Base-by-base conservation (phyloP, 1,140 invertebrate species). In the Heliothis virescens region DNA sequence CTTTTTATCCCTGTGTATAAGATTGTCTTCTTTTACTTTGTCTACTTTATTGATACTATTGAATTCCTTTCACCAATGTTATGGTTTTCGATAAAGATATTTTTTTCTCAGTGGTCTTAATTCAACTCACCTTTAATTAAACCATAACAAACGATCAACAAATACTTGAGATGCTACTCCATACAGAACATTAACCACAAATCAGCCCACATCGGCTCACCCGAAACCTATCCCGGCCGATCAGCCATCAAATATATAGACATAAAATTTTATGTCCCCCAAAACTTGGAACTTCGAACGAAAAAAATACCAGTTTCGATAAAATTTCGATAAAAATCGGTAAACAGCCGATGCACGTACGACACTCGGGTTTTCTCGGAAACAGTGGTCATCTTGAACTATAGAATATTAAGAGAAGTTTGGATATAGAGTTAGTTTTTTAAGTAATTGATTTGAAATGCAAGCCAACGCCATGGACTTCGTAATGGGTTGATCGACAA, bases 181-280 rank as follows among this genome's bases (percentile, higher is more conserved):
- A 7, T 41, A 41, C 34, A 41, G 34, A 63, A 47, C 62, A 63
- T 13, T 63, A 63, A 63, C 62, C 62, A 63, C 62, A 15, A 12
- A 63, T 63, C 62, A 41, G 34, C 9, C 34, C 34, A 59, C 16
- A 18, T 15, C 60, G 13, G 7, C 29, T n/a, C 29, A 75, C 16
- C 41, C 73, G 57, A 75, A 47, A 71, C 60, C 47, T 18, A 60
- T 60, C 72, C 34, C 55, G 15, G 34, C 73, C 73, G 74, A 76
- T 76, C 59, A 63, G 12, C 74, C 50, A 65, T 76, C 74, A 76
- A 76, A 86, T 85, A 91, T 90, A 89, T 83, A 92, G 91, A 90
- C 90, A 90, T 92, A 91, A 90, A 92, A 92, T 92, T 91, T 92
- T 90, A 92, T 88, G 85, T n/a, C 60, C 29, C 21, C 9, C 2